phyloP scores from a whole-genome alignment of 2,113 vertebrate genomes.

The Paralichthys olivaceus region DNA sequence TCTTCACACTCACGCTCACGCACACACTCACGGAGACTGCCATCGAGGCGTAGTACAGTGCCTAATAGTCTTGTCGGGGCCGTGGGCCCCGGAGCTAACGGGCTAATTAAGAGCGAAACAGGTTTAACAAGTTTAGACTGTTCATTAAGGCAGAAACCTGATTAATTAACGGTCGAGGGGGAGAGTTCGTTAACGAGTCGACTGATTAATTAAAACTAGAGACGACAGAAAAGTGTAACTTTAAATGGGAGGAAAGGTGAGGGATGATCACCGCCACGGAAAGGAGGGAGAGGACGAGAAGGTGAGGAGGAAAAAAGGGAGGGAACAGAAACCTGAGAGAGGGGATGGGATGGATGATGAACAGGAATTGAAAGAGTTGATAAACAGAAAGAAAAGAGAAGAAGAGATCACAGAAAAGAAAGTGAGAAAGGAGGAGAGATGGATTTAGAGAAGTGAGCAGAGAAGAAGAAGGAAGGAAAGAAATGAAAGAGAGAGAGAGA shows the following conservation, averaged over 20 bases:
- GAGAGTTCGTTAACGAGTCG: conserved; percentile 63
- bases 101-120: conserved; percentile 76
- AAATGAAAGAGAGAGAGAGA: not conserved
- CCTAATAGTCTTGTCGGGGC: conserved; percentile 65
- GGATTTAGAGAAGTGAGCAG: not conserved
- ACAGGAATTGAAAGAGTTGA: not conserved
- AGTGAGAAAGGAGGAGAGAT: not conserved
- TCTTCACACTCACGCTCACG: conserved; percentile 33
- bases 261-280: conserved; percentile 41
- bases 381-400: not conserved
- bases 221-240: conserved; percentile 56
- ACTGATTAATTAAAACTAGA: conserved; percentile 66
- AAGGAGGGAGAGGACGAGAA: not conserved
- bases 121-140: conserved; percentile 74
- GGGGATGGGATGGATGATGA: not conserved
- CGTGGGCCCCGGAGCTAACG: conserved; percentile 60
- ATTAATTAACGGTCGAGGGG: conserved; percentile 67
- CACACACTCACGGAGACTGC: conserved; percentile 49
- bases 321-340: not conserved
- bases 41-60: conserved; percentile 47
- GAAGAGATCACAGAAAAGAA: not conserved
- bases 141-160: conserved; percentile 73
- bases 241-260: conserved; percentile 64
- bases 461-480: conserved; percentile 6
- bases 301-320: not conserved